phyloP scores from a whole-genome alignment of 2,797 vertebrate genomes.

The Pantherophis alleghaniensis region DNA sequence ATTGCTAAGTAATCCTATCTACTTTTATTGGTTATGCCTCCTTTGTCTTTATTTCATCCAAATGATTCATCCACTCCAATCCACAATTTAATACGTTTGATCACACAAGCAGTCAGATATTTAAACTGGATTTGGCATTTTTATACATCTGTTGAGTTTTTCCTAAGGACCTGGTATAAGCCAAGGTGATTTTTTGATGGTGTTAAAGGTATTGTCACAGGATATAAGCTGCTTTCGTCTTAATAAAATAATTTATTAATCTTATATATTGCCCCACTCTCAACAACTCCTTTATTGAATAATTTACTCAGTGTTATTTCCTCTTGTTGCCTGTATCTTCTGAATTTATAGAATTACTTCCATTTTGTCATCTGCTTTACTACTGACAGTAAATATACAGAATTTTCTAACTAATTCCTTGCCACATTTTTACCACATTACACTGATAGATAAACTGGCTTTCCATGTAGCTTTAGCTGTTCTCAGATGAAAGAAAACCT shows the following conservation, averaged over 20 bases:
- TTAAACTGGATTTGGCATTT: not conserved
- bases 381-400: slow-evolving; percentile 37
- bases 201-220: not conserved
- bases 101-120: not conserved
- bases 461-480: not conserved
- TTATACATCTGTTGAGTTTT: not conserved
- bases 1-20: not conserved
- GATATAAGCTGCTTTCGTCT: not conserved
- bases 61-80: not conserved
- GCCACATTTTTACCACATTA: slow-evolving; percentile 16
- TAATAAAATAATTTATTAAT: not conserved
- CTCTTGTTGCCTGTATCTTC: slow-evolving; percentile 19
- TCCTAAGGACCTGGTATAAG: not conserved
- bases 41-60: not conserved
- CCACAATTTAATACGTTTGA: not conserved
- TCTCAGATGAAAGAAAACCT: slow-evolving; percentile 32
- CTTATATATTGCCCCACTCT: not conserved
- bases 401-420: slow-evolving; percentile 43
- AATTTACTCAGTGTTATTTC: slow-evolving; percentile 14
- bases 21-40: not conserved
- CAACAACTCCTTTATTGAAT: not conserved
- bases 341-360: slow-evolving; percentile 22
- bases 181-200: not conserved
- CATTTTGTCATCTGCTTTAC: slow-evolving; percentile 40
- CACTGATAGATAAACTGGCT: slow-evolving; percentile 29